phyloP scores from a whole-genome alignment of 2,113 vertebrate species.

The Oostethus manadensis region DNA sequence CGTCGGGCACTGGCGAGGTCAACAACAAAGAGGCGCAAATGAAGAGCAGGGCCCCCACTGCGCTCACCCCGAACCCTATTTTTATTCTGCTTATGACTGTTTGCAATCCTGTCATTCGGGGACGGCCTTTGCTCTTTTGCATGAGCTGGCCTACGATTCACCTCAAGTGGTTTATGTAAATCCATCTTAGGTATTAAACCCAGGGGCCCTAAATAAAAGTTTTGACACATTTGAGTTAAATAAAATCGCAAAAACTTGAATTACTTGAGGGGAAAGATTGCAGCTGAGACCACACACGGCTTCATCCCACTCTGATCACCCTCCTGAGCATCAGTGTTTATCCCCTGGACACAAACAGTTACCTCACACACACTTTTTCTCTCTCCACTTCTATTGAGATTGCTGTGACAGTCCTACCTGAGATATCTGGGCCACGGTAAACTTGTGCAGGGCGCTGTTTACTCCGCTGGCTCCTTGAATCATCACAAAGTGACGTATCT shows the following conservation, averaged over 20 bases:
- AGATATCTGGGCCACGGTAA: slow-evolving; percentile 60
- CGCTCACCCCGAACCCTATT: not conserved
- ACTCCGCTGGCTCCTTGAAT: slow-evolving; percentile 58
- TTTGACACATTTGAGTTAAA: too few species aligned
- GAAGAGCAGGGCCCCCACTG: slow-evolving; percentile 19
- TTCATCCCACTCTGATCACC: slow-evolving; percentile 39
- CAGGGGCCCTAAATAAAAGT: too few species aligned
- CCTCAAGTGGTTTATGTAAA: not conserved
- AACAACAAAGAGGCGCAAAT: slow-evolving; percentile 29
- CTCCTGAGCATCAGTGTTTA: slow-evolving; percentile 51
- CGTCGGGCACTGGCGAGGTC: slow-evolving; percentile 40
- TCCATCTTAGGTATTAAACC: not conserved
- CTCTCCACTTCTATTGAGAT: slow-evolving; percentile 50
- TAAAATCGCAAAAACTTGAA: not conserved
- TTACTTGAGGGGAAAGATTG: slow-evolving; percentile 7
- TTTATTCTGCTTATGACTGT: too few species aligned
- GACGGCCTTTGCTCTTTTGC: too few species aligned
- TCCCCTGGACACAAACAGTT: slow-evolving; percentile 48
- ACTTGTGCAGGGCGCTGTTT: slow-evolving; percentile 50
- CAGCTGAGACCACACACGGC: slow-evolving; percentile 18
- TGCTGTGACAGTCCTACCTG: slow-evolving; percentile 56
- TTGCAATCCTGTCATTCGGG: too few species aligned
- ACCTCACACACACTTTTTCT: slow-evolving; percentile 30
- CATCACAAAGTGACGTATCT: slow-evolving; percentile 63
- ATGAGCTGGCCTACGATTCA: too few species aligned